Evolutionary conservation across 2,888 invertebrate genomes (phyloP).

Genomic region (Capitulum mitella): DNA sequence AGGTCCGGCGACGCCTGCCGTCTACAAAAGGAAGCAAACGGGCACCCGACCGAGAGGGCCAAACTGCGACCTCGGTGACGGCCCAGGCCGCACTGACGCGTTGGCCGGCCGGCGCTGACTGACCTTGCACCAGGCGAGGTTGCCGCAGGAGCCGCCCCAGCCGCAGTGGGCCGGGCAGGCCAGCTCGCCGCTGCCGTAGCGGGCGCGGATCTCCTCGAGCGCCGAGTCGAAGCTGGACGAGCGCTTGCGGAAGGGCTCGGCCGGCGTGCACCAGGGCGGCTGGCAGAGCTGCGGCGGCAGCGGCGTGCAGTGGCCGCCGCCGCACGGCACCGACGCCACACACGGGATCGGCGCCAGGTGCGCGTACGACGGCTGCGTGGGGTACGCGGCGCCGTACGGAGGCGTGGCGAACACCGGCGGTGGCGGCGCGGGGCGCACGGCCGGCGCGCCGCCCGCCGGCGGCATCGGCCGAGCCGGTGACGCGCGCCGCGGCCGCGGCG

Average conservation of each 20-base stretch:
- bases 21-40: too few species aligned
- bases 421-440: neutral
- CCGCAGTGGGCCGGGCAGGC: slow-evolving; percentile 1
- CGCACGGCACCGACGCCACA: neutral
- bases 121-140: slow-evolving; percentile 14
- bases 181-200: slow-evolving; percentile 7
- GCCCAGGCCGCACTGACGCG: neutral
- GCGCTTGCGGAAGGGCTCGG: neutral
- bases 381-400: neutral
- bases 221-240: slow-evolving; percentile 16
- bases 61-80: neutral
- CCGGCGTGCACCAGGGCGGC: neutral
- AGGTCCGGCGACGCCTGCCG: too few species aligned
- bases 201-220: slow-evolving; percentile 10
- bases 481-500: neutral
- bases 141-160: slow-evolving; percentile 12
- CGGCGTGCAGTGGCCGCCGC: neutral
- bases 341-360: slow-evolving; percentile 16
- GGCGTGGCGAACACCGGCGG: neutral
- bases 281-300: neutral
- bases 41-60: too few species aligned
- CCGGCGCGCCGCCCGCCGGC: neutral
- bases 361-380: slow-evolving; percentile 14
- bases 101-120: neutral
- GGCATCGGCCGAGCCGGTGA: neutral